phyloP scores from a whole-genome alignment of 2,888 invertebrate species.

The Cosmia trapezina region DNA sequence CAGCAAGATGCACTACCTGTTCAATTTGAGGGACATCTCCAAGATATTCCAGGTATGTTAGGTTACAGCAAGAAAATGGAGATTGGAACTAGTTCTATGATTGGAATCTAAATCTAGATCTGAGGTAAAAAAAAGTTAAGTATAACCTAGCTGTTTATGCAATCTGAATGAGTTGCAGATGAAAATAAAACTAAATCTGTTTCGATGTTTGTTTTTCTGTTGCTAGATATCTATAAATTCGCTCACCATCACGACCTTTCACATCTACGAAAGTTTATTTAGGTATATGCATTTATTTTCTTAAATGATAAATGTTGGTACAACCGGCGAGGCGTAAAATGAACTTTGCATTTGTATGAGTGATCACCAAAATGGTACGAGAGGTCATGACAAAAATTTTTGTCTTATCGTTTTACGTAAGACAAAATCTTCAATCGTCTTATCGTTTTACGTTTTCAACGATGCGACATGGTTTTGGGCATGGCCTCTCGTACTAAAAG shows the following conservation, averaged over 20 bases:
- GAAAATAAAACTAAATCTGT: neutral
- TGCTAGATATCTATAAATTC: neutral
- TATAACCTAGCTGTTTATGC: neutral
- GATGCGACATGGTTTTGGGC: no score
- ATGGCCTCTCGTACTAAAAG: no score
- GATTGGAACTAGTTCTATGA: neutral
- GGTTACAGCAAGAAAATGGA: neutral
- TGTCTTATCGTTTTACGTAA: no score
- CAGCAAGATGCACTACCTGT: slow-evolving; percentile 96
- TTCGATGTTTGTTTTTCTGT: neutral
- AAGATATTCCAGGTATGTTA: slow-evolving; percentile 92
- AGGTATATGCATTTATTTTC: neutral
- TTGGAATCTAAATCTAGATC: no score
- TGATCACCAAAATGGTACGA: no score
- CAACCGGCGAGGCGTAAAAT: no score
- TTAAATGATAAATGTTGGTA: no score
- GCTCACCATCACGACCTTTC: neutral
- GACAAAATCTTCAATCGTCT: no score
- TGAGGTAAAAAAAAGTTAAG: neutral
- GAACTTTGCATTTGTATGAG: no score
- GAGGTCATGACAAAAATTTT: no score
- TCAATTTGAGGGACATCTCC: slow-evolving; percentile 96
- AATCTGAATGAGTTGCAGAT: neutral
- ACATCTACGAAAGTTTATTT: neutral
- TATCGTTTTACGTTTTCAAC: no score